Base-by-base conservation (phyloP, 2,888 invertebrate genomes). In the Chrysodeixis includens region DNA sequence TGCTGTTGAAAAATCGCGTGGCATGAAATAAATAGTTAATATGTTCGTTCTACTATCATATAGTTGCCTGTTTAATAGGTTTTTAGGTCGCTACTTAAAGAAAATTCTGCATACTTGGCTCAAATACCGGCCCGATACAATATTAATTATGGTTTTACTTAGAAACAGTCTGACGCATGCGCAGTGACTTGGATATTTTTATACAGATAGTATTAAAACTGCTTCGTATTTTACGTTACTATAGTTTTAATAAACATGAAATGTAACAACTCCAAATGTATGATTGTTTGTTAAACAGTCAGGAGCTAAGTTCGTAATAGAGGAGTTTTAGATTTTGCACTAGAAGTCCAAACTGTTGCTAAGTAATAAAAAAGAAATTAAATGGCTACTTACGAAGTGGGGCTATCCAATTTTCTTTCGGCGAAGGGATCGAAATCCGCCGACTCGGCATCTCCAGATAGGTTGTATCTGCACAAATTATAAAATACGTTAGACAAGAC, bases 311-410 rank as follows among this genome's bases (percentile, higher is more conserved):
- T 35, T 10, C 10, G 10, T 35, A 2, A 12, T 12, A 9, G 10
- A 32, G 32, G 10, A 32, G 2, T 32, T 1, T 32, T 20, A 49
- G n/a, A 16, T 70, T 66, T 44, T 32, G 56, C 60, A 35, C 49
- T 22, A n/a, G 40, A 32, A n/a, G 18, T 8, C 26, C 26, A 54
- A 56, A 56, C 46, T 59, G 53, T 30, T 49, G 57, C 26, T 40
- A 49, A 40, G n/a, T 51, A 35, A 18, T 32, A 6, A 30, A 52
- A 56, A 52, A 30, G 52, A 51, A 12, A 10, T 14, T 22, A 44
- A 58, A 58, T n/a, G 22, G 22, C 30, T 74, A 96, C 97, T 97
- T 96, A 98, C 98, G 98, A 97, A 71, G 98, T 98, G 66, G 98
- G 97, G 91, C 97, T 97, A 56, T 96, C 96, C 83, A 97, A 92